Conservation (phyloP, 2,888 invertebrate species). For the Lasioglossum malachurum region DNA sequence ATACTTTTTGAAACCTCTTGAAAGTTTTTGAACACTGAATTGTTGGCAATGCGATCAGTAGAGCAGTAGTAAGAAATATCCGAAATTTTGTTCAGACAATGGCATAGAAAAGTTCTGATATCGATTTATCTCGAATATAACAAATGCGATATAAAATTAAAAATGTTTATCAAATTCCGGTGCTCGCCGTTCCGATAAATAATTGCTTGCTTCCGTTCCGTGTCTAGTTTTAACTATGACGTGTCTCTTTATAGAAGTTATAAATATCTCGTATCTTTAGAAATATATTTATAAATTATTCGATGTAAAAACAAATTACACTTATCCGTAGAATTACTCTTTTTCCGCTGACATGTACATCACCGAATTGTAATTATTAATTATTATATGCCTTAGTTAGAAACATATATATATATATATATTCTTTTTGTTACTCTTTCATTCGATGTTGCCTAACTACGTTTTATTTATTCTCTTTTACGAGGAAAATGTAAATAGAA, state of each 20-base stretch:
- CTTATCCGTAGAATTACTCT: conserved; percentile 49
- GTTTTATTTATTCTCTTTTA: neutral
- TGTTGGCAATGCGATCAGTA: conserved; percentile 29
- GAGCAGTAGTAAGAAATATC: conserved; percentile 28
- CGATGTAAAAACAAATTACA: conserved; percentile 61
- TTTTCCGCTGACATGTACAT: conserved; percentile 52
- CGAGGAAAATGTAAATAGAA: conserved; percentile 25
- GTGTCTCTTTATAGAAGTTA: conserved; percentile 50
- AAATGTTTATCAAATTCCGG: conserved; percentile 45
- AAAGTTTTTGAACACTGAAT: conserved; percentile 28
- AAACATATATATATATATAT: neutral
- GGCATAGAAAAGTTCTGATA: conserved; percentile 31
- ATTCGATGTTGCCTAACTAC: conserved; percentile 2
- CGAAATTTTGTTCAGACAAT: conserved; percentile 11
- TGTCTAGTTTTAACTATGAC: conserved; percentile 59
- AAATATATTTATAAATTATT: conserved; percentile 65
- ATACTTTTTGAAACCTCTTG: conserved; percentile 20
- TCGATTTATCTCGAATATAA: conserved; percentile 11
- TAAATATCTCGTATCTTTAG: conserved; percentile 66
- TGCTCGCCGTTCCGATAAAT: conserved; percentile 21
- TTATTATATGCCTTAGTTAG: neutral
- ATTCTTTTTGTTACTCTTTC: neutral
- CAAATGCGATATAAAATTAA: conserved; percentile 44
- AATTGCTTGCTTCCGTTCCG: conserved; percentile 38
- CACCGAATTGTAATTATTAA: conserved; percentile 45